Base-by-base conservation (phyloP, 37 sponge, comb jelly and placozoan genomes). In the Mnemiopsis leidyi region DNA sequence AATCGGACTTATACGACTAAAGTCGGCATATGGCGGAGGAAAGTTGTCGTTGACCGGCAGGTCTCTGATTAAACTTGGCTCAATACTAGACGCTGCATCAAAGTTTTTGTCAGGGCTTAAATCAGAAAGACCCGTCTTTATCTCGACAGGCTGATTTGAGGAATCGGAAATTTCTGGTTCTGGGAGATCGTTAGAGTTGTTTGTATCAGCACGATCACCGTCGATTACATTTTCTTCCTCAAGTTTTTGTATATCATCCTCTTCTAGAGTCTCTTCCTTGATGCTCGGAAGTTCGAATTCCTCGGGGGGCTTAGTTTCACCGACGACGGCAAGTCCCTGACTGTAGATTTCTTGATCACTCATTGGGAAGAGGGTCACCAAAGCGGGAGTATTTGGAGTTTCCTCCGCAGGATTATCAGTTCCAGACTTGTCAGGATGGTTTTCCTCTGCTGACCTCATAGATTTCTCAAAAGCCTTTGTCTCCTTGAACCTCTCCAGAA, bases 311-410 rank as follows among this genome's bases (percentile, higher is more conserved):
- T 77, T 77, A 3, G 79, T 77, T 34, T 77, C 79, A 3, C 79
- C 32, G 1, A 77, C 79, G 33, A 77, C 32, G 1, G 36, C 79
- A 16, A 77, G 35, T 38, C 90, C 90, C 24, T 85, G 90, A 37
- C 39, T 85, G 48, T 85, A 85, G 5, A 85, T 85, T 61, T 85
- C 90, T 23, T 85, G 36, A 29, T 85, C 90, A 85, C 90, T 85
- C 90, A 85, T 85, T 23, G 90, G 90, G 25, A 85, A 85, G 7
- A 40, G 90, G 29, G 30, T 26, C 0, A 13, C 25, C 9, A 36
- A 28, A 1, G 7, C 37, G 0, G 33, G 26, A 1, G 28, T 38
- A 23, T 40, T 37, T 38, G 33, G 2, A 39, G 90, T 1, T 37
- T 28, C 61, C 28, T 38, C 48, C 9, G 7, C 61, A 7, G 82